Evolutionary conservation across 2,113 vertebrate species (phyloP), one percentile per base, ranked within the genome.

Genomic region (Rhynchomys soricoides): DNA sequence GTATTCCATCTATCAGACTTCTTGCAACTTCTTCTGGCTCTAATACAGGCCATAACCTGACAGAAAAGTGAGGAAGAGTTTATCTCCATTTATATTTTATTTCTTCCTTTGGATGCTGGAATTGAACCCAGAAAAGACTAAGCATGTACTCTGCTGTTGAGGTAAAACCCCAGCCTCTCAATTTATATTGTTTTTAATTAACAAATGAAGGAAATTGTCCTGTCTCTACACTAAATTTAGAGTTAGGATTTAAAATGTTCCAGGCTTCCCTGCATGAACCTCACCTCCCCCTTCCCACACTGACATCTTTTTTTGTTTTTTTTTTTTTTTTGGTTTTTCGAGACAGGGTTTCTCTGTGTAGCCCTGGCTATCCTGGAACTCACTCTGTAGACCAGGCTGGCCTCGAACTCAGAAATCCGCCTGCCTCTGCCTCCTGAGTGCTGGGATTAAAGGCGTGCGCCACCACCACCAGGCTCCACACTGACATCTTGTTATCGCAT

Each of bases 1-100:
- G 95, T 90, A 99, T 97, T 52, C 98, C 98, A 89, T 99, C 97
- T 66, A 98, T 98, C 94, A 99, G 94, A n/a, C 90, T 96, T 70
- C 95, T 96, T 21, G 78, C 98, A 62, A 98, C 98, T 90, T 95
- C 91, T 1, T 98, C 96, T 55, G 82, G 5, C 81, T 98, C 97
- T 93, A 98, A 52, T 50, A 98, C 37, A 86, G 96, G 98, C 48
- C 97, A 93, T 11, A 97, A 24, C 50, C 95, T 97, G 93, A 90
- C n/a, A 66, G 74, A 6, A 45, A 95, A 88, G 59, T 22, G 73
- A 24, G 68, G 78, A 70, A 21, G 0, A 9, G 15, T 17, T 62
- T 70, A 10, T 45, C 22, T 52, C 48, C 52, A 11, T 81, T 85
- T 26, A 29, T 40, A 71, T 34, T 75, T 74, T 2, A 45, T 8